Conservation (phyloP, 2,888 invertebrate species). For the Elegia similella region DNA sequence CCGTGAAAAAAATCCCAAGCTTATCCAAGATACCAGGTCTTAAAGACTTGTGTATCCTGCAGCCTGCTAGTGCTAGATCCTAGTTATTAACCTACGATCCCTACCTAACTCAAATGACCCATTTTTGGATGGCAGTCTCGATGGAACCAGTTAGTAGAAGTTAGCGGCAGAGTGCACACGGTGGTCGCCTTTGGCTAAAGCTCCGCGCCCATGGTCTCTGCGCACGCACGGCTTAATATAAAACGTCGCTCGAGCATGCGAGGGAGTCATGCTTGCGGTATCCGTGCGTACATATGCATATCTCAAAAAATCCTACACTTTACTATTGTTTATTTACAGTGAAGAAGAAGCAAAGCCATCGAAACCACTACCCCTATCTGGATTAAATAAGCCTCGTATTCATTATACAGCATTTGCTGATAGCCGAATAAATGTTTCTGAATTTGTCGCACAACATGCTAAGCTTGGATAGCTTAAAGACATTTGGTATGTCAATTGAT, state of each 20-base stretch:
- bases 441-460: neutral
- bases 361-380: neutral
- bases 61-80: neutral
- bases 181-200: constrained; percentile 71
- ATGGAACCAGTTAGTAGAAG: constrained; percentile 22
- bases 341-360: neutral
- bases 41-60: neutral
- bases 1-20: neutral
- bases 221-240: constrained; percentile 32
- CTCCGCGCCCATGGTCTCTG: constrained; percentile 59
- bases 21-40: neutral
- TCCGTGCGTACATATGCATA: constrained; percentile 53
- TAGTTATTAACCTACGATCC: constrained; percentile 33
- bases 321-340: neutral
- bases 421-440: neutral
- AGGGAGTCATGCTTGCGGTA: constrained; percentile 51
- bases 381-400: neutral
- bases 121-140: constrained; percentile 43
- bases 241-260: constrained; percentile 35
- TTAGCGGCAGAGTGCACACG: constrained; percentile 49
- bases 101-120: constrained; percentile 67
- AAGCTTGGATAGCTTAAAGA: no score
- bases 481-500: no score
- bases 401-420: neutral
- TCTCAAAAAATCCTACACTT: constrained; percentile 9